These are phyloP conservation scores for Noctua janthe DNA, from an alignment of 2,888 invertebrate species.

Conservation along the genomic window DNA sequence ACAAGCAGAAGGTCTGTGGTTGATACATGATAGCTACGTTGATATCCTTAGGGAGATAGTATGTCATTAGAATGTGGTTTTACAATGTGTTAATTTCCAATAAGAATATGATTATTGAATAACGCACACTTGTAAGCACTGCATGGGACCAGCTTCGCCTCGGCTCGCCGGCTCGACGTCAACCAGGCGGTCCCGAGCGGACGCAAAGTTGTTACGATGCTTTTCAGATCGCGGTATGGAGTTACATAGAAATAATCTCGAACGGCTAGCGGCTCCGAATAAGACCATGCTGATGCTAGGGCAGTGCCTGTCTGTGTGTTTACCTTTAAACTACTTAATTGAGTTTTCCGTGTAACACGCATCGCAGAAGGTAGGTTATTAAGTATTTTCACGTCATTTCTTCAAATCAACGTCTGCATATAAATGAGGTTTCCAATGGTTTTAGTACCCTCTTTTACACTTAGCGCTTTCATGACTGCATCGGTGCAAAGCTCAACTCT, in stretches of 20 bases:
- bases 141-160: not conserved
- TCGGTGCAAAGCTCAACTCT: no score
- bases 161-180: not conserved
- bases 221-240: not conserved
- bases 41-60: not conserved
- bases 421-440: no score
- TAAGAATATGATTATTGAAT: not conserved
- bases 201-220: not conserved
- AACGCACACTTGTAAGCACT: not conserved
- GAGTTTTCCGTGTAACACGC: not conserved
- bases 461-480: not conserved
- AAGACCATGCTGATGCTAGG: not conserved
- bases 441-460: not conserved
- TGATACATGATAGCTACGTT: slow-evolving; percentile 24
- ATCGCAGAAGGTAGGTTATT: not conserved
- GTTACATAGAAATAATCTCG: not conserved
- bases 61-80: slow-evolving; percentile 16
- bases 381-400: not conserved
- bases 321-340: not conserved
- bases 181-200: not conserved
- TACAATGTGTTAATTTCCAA: slow-evolving; percentile 6
- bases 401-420: no score
- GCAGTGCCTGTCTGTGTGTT: not conserved
- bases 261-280: not conserved
- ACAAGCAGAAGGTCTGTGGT: slow-evolving; percentile 80